These are phyloP conservation scores for Takifugu ocellatus DNA, from an alignment of 2,797 vertebrate species.

Conservation along the genomic window DNA sequence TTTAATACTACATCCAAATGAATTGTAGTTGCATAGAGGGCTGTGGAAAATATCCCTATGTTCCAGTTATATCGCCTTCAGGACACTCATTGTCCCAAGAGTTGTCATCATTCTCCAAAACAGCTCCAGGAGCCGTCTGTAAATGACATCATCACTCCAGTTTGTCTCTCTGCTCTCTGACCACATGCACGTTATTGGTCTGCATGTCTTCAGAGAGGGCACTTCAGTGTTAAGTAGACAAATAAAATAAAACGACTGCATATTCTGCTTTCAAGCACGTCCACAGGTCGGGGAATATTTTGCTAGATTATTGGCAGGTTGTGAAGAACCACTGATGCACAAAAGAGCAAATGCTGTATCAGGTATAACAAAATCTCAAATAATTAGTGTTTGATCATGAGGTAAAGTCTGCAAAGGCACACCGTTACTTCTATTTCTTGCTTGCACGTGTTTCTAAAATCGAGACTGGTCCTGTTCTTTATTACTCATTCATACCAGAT, in stretches of 20 bases:
- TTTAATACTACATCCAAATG: constrained; percentile 41
- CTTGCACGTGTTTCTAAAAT: too few relatives aligned
- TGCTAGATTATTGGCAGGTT: too few relatives aligned
- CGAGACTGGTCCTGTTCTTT: too few relatives aligned
- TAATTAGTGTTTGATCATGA: too few relatives aligned
- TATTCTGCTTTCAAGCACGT: not conserved
- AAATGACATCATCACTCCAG: constrained; percentile 20
- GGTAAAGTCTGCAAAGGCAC: too few relatives aligned
- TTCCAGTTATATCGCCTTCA: constrained; percentile 29
- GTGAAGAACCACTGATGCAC: too few relatives aligned
- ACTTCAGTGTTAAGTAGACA: not conserved
- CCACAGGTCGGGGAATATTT: too few relatives aligned
- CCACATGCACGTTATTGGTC: not conserved
- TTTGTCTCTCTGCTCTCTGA: constrained; percentile 16
- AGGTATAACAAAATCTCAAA: too few relatives aligned
- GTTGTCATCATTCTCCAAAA: constrained; percentile 32
- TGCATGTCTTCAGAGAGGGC: not conserved
- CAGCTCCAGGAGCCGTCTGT: constrained; percentile 28
- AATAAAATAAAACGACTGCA: not conserved
- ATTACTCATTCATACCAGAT: too few relatives aligned
- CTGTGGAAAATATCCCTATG: constrained; percentile 22
- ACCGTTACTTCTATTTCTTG: too few relatives aligned
- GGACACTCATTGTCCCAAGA: constrained; percentile 33
- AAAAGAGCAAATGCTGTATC: too few relatives aligned
- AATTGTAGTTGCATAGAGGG: constrained; percentile 25